Percentiles rank a stretch among this genome's conserved stretches.
These are phyloP conservation scores for Eumeta japonica DNA, from an alignment of 1,140 invertebrate genomes.

Conservation along the genomic window DNA sequence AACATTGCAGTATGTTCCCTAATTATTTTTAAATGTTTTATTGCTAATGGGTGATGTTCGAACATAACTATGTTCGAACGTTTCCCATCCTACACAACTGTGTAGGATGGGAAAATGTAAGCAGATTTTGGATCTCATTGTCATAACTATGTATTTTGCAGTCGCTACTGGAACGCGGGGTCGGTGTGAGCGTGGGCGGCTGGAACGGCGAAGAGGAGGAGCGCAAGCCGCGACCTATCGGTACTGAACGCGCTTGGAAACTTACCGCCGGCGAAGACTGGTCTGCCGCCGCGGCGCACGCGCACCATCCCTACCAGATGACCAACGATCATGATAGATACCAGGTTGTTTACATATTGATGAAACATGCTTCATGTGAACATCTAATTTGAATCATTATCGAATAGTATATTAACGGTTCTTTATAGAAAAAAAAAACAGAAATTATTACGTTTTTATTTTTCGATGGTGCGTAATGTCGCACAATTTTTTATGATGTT, in stretches of 20 bases:
- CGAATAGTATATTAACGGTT: slow-evolving; percentile 40
- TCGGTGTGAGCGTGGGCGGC: slow-evolving; percentile 19
- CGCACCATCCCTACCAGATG: slow-evolving; percentile 34
- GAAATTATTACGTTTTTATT: slow-evolving; percentile 23
- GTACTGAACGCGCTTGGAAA: slow-evolving; percentile 74
- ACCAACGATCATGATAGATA: slow-evolving; percentile 63
- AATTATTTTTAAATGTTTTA: no score
- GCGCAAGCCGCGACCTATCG: slow-evolving; percentile 74
- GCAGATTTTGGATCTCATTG: slow-evolving; percentile 25
- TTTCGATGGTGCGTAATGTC: no score
- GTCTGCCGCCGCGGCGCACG: slow-evolving; percentile 21
- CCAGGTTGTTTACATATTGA: no score
- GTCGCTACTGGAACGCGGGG: slow-evolving; percentile 38
- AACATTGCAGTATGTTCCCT: no score
- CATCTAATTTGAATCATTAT: no score
- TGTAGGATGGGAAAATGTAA: slow-evolving; percentile 12
- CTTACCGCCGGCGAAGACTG: slow-evolving; percentile 43
- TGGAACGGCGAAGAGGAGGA: slow-evolving; percentile 59
- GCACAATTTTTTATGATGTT: no score
- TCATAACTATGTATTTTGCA: slow-evolving; percentile 12
- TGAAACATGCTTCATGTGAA: no score
- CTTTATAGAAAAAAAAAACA: no score
- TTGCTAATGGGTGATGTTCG: no score
- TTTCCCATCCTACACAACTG: neutral
- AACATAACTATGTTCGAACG: no score